Evolutionary conservation across 1,140 invertebrate genomes (phyloP).

Genomic region (Lepidurus arcticus): DNA sequence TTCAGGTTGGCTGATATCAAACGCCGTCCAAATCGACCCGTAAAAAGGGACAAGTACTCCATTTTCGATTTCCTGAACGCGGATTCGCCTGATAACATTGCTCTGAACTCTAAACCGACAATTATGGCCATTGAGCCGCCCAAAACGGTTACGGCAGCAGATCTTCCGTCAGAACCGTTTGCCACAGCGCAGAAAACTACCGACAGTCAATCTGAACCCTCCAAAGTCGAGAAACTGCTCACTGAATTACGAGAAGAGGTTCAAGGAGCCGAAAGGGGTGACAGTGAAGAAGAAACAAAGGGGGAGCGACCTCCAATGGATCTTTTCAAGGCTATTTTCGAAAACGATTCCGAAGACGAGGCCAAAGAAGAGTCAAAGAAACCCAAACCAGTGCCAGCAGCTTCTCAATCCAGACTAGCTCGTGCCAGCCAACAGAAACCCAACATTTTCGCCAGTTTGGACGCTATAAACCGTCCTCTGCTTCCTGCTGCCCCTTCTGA

Average conservation of each 20-base stretch:
- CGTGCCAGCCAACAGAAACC: not conserved
- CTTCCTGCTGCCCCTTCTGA: not conserved
- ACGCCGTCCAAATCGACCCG: slow-evolving; percentile 38
- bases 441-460: not conserved
- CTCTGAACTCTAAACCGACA: slow-evolving; percentile 1
- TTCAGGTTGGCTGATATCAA: slow-evolving; percentile 37
- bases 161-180: not conserved
- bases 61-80: slow-evolving; percentile 67
- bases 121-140: slow-evolving; percentile 25
- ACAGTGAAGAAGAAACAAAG: slow-evolving; percentile 35
- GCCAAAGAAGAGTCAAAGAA: slow-evolving; percentile 35
- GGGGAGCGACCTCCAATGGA: slow-evolving; percentile 47
- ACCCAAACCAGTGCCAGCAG: slow-evolving; percentile 58
- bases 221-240: slow-evolving; percentile 46
- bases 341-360: slow-evolving; percentile 49
- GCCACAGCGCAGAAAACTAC: not conserved
- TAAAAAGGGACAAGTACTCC: slow-evolving; percentile 60
- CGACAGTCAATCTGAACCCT: slow-evolving; percentile 35
- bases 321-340: slow-evolving; percentile 53
- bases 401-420: slow-evolving; percentile 47
- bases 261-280: slow-evolving; percentile 39
- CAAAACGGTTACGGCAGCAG: not conserved
- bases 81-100: slow-evolving; percentile 41
- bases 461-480: not conserved
- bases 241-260: slow-evolving; percentile 35